phyloP scores from a whole-genome alignment of 2,113 vertebrate species.

The Antennarius striatus region DNA sequence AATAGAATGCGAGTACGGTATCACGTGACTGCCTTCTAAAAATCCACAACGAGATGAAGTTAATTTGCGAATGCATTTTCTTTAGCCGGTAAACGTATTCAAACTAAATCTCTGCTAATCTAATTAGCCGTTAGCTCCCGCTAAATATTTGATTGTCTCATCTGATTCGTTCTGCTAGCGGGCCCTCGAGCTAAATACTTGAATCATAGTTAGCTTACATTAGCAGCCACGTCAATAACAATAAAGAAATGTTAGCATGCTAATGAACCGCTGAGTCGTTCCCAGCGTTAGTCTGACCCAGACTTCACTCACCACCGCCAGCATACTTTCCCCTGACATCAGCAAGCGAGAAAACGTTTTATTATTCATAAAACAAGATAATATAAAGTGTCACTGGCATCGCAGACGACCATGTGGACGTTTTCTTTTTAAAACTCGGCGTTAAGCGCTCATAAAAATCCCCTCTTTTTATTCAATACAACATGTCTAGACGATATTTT shows the following conservation, averaged over 20 bases:
- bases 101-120: neutral
- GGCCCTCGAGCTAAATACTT: slow-evolving; percentile 17
- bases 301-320: slow-evolving; percentile 70
- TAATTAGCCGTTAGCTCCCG: neutral
- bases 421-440: slow-evolving; percentile 52
- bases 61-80: too few species aligned
- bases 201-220: slow-evolving; percentile 66
- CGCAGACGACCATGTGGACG: slow-evolving; percentile 51
- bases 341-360: slow-evolving; percentile 75
- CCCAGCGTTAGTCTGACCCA: slow-evolving; percentile 67
- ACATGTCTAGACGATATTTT: slow-evolving; percentile 82
- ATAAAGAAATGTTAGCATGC: slow-evolving; percentile 60
- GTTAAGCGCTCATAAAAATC: slow-evolving; percentile 71
- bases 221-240: slow-evolving; percentile 69
- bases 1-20: too few species aligned
- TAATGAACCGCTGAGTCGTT: slow-evolving; percentile 70
- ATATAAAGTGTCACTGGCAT: slow-evolving; percentile 64
- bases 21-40: too few species aligned
- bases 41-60: too few species aligned
- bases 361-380: slow-evolving; percentile 76
- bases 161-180: neutral
- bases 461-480: slow-evolving; percentile 72
- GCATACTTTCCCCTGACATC: slow-evolving; percentile 75
- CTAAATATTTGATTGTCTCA: neutral
- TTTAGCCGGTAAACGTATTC: too few species aligned